Evolutionary conservation across 2,888 invertebrate species (phyloP), one percentile per base, ranked within the genome.

Genomic region (Phaedon cochleariae): DNA sequence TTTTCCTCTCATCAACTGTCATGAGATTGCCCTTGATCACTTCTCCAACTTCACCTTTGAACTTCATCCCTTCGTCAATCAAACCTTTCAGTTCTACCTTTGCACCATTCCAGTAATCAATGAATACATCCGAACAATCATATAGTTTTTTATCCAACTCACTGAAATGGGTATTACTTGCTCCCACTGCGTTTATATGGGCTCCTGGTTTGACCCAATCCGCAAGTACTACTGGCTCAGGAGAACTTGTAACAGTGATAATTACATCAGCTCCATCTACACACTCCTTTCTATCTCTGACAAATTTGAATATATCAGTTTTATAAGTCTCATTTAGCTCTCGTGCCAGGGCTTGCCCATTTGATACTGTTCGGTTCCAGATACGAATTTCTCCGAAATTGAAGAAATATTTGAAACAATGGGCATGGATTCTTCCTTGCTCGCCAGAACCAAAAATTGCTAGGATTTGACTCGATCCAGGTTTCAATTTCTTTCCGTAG

Each of bases 101-200:
- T 0, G 88, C 89, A 48, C 85, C 85, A 21, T 81, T 83, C 77
- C 81, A 79, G 64, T 86, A 84, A 76, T 90, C 90, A 0, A 87
- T 86, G 74, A 86, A 89, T 9, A 90, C 83, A 10, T 81, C 76
- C 1, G 86, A 79, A 15, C 79, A 75, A 59, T 77, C 78, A 79
- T 90, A 89, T 31, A 89, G 78, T 12, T 85, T 84, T 12, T 83
- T 77, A 3, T 85, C 83, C n/a, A 90, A 74, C 78, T 90, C 90
- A 1, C 81, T 80, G 65, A 81, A 85, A 74, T 86, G 86, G 78
- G 71, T 83, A 69, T 46, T 77, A 66, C 83, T 86, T n/a, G 87
- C 87, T 17, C 90, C 90, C 48, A 90, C 85, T 70, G 88, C 90
- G 80, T 90, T 90, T 21, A 90, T 87, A 77, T 90, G 90, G 3